Evolutionary conservation across 2,888 invertebrate genomes (phyloP), one percentile per base, ranked within the genome.

Genomic region (Watsonalla cultraria): DNA sequence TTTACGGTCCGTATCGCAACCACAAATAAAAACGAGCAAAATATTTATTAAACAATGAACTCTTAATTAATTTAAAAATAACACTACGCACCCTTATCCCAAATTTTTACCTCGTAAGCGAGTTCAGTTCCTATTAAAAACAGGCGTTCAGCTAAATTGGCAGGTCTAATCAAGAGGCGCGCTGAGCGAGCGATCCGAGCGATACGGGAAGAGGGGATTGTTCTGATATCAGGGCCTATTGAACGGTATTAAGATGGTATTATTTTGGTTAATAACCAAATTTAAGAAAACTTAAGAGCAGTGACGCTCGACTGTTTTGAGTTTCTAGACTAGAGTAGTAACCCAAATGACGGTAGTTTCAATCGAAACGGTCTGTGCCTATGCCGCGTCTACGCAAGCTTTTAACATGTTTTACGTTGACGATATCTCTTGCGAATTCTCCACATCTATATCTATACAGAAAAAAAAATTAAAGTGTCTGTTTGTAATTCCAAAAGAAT

Each of bases 91-190:
- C 34, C 33, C 33, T 48, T 48, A 60, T 61, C 52, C 42, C 52
- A 61, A 67, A 72, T 67, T 70, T 62, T 65, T 59, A 64, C 68
- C 60, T 55, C 58, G 61, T 56, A 64, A 70, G 75, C 74, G 55
- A 50, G 55, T 53, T 65, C 55, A 59, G 66, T 60, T 68, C 70
- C 72, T 69, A 74, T 76, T 68, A 70, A 76, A 74, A 72, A 77
- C 73, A 77, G 73, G 70, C 65, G 72, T 65, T 58, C 62, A 59
- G 63, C 69, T 70, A 65, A 73, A 76, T 77, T 62, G 65, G 62
- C 61, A 39, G 15, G 62, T 60, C 72, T 76, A 76, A 77, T 77
- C 74, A 75, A 68, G 68, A 66, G 62, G 55, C 58, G 56, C 59
- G 75, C 74, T 76, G 78, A 76, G 64, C 57, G 50, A 46, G 70